These are phyloP conservation scores for Dascillus cervinus DNA, from an alignment of 2,888 invertebrate genomes.

Conservation along the genomic window DNA sequence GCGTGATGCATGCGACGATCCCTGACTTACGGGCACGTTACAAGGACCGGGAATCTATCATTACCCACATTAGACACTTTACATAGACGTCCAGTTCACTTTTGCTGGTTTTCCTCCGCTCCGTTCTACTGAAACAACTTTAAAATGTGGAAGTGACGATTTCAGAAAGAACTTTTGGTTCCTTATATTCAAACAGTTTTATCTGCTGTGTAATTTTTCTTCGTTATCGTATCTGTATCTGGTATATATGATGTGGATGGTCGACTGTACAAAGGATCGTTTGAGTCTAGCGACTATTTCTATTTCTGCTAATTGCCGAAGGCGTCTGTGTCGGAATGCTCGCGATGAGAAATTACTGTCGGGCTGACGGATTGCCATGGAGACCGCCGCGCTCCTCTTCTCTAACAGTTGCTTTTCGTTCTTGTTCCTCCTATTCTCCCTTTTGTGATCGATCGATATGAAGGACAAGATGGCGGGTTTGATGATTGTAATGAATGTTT, in stretches of 20 bases:
- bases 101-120: neutral
- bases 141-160: no score
- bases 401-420: neutral
- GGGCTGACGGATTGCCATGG: conserved; percentile 41
- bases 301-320: conserved; percentile 44
- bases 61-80: conserved; percentile 5
- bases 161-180: neutral
- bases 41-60: conserved; percentile 8
- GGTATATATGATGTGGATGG: conserved; percentile 17
- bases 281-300: conserved; percentile 34
- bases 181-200: conserved; percentile 2
- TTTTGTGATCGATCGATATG: conserved; percentile 14
- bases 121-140: no score
- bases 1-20: conserved; percentile 13
- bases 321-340: conserved; percentile 38
- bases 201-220: conserved; percentile 17
- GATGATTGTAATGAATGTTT: no score
- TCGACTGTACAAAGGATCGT: conserved; percentile 22
- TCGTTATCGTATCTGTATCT: conserved; percentile 17
- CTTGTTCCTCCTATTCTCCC: conserved; percentile 1
- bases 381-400: conserved; percentile 29
- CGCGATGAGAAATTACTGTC: conserved; percentile 41
- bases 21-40: conserved; percentile 7
- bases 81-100: conserved; percentile 8
- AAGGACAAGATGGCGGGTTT: conserved; percentile 20